Evolutionary conservation across 2,113 vertebrate species (phyloP).

Genomic region (Pomatostomus ruficeps): DNA sequence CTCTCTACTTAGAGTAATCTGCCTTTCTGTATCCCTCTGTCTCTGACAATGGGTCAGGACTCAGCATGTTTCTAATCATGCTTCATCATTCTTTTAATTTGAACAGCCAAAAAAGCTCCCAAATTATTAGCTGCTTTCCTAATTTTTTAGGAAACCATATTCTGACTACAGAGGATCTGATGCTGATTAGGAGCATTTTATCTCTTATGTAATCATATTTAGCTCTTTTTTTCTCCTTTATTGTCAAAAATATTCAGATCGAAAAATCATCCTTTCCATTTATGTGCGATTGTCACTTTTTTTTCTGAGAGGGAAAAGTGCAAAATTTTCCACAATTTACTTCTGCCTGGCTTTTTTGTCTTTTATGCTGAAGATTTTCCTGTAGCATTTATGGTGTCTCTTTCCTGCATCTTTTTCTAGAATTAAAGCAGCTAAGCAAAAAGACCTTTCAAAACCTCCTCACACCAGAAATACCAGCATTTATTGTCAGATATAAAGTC

Average conservation of each 20-base stretch:
- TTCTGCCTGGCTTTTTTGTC: not conserved
- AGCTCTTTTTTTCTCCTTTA: not conserved
- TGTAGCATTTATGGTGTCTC: not conserved
- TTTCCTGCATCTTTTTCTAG: not conserved
- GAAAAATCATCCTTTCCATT: not conserved
- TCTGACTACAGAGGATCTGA: not conserved
- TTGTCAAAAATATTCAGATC: not conserved
- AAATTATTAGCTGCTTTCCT: not conserved
- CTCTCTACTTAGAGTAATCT: not conserved
- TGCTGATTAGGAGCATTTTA: not conserved
- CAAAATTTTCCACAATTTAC: not conserved
- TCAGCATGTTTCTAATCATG: not conserved
- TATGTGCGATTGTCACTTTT: not conserved
- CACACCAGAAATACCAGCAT: not conserved
- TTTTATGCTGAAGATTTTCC: not conserved
- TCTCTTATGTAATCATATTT: not conserved
- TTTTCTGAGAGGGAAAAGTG: not conserved
- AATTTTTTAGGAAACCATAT: not conserved
- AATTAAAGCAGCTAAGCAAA: not conserved
- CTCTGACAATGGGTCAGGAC: rapidly evolving
- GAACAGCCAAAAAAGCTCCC: not conserved
- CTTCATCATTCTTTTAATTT: not conserved
- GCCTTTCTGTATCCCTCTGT: not conserved
- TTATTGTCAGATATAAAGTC: not conserved
- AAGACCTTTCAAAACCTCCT: not conserved